A percentile compares a stretch with the other conserved stretches of the same genome.
phyloP scores from a whole-genome alignment of 2,797 vertebrate genomes.

The Coreius guichenoti region DNA sequence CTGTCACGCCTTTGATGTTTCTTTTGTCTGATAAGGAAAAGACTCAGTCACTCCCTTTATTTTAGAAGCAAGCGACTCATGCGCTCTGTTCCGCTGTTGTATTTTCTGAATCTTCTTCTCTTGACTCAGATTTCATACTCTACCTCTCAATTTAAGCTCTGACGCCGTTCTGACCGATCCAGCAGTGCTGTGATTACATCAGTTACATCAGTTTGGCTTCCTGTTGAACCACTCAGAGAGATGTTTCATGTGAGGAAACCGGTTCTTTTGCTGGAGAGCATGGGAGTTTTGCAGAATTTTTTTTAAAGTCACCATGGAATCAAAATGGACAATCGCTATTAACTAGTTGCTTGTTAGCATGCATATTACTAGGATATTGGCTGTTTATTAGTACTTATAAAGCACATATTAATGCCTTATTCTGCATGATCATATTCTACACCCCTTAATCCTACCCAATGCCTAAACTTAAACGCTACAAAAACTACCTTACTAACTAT shows the following conservation, averaged over 20 bases:
- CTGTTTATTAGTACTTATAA: no score
- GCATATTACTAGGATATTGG: no score
- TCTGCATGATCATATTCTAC: no score
- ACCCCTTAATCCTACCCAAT: no score
- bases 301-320: background rate
- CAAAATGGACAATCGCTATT: background rate
- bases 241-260: background rate
- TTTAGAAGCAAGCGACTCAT: slow-evolving; percentile 1
- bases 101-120: background rate
- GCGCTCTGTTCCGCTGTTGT: background rate
- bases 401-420: no score
- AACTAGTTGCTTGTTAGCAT: no score
- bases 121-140: slow-evolving; percentile 3
- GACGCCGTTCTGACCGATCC: slow-evolving; percentile 16
- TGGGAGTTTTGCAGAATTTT: background rate
- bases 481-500: no score
- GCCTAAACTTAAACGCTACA: no score
- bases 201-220: slow-evolving; percentile 24
- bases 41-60: background rate
- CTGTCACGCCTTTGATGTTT: slow-evolving; percentile 27
- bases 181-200: slow-evolving; percentile 8
- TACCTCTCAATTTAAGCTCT: slow-evolving; percentile 21
- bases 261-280: background rate
- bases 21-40: slow-evolving; percentile 42
- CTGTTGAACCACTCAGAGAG: background rate